Conservation (phyloP, 2,113 vertebrate species). For the Gnathochromis pfefferi region DNA sequence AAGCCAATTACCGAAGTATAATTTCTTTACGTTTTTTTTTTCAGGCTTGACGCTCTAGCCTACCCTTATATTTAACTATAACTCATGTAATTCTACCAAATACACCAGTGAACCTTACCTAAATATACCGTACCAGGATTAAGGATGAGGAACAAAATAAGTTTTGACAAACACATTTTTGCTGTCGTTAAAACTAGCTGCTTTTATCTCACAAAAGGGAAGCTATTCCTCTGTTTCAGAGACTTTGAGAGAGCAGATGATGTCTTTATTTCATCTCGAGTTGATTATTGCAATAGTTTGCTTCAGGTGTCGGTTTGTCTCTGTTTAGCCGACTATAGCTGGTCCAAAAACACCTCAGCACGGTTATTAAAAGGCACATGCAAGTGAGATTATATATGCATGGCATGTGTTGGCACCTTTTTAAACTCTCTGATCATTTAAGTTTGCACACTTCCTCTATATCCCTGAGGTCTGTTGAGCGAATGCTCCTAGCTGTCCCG, state of each 20-base stretch:
- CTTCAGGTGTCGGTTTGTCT: neutral
- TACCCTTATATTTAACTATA: neutral
- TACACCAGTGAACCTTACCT: neutral
- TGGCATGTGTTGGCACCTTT: neutral
- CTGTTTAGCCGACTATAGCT: neutral
- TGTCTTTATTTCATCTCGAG: neutral
- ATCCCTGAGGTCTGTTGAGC: neutral
- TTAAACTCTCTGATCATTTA: neutral
- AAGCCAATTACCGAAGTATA: neutral
- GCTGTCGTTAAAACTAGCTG: neutral
- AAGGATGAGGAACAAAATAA: neutral
- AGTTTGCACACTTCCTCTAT: neutral
- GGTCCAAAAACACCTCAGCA: neutral
- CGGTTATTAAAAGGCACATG: neutral
- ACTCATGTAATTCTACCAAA: neutral
- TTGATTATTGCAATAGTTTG: neutral
- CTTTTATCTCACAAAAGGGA: neutral
- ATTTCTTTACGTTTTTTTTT: neutral
- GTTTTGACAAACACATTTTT: neutral
- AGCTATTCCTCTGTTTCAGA: neutral
- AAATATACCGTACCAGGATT: neutral
- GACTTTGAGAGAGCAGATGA: neutral
- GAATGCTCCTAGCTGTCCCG: neutral
- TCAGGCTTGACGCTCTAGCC: neutral
- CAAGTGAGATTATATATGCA: neutral